phyloP scores from a whole-genome alignment of 2,797 vertebrate species.

The Trachops cirrhosus region DNA sequence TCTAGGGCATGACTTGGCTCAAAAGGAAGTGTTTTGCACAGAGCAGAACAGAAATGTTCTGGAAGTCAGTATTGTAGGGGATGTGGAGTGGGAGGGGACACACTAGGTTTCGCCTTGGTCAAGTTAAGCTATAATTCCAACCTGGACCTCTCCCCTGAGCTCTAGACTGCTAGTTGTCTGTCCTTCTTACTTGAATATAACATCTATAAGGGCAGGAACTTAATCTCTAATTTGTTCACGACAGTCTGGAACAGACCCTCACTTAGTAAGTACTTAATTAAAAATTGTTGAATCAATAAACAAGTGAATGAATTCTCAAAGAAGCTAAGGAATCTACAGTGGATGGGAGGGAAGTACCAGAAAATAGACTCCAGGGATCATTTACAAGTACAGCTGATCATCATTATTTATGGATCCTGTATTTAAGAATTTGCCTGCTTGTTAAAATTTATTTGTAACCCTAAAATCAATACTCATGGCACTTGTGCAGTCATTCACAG shows the following conservation, averaged over 20 bases:
- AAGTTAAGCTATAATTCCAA: constrained; percentile 13
- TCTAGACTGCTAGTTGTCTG: not conserved
- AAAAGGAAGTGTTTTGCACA: constrained; percentile 4
- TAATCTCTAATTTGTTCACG: not conserved
- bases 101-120: not conserved
- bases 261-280: constrained; percentile 34
- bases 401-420: not conserved
- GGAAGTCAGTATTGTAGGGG: not conserved
- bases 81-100: not conserved
- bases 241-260: constrained; percentile 6
- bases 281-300: constrained; percentile 4
- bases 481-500: not conserved
- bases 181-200: not conserved
- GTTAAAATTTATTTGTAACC: constrained; percentile 27
- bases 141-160: not conserved
- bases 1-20: not conserved
- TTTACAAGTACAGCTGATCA: not conserved
- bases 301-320: not conserved
- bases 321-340: not conserved
- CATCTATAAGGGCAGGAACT: not conserved
- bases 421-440: not conserved
- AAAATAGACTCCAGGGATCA: not conserved
- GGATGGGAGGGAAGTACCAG: not conserved
- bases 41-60: not conserved
- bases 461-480: not conserved